phyloP scores from a whole-genome alignment of 1,140 invertebrate species.

The Acromyrmex echinatior region DNA sequence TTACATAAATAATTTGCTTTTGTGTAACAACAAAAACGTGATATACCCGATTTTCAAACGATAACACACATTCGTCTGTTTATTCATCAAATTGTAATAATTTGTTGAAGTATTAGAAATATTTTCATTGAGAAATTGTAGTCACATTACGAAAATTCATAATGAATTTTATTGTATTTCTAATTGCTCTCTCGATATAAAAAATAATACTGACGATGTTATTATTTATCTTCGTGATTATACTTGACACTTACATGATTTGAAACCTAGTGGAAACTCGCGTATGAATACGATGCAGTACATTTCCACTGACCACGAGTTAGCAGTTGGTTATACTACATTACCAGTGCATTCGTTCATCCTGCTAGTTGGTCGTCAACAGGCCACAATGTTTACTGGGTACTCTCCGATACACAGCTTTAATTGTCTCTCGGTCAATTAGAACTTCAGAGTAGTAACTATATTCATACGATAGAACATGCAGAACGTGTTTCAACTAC shows the following conservation, averaged over 20 bases:
- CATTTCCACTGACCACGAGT: conserved; percentile 34
- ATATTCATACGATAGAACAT: conserved; percentile 15
- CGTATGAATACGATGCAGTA: background rate
- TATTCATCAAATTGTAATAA: background rate
- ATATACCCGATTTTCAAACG: background rate
- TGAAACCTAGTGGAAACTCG: conserved; percentile 24
- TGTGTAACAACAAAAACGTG: background rate
- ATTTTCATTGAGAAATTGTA: background rate
- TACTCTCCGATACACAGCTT: conserved; percentile 51
- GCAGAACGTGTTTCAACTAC: conserved; percentile 18
- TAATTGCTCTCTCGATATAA: background rate
- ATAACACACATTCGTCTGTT: background rate
- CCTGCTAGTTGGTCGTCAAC: conserved; percentile 8
- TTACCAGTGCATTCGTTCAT: conserved; percentile 51
- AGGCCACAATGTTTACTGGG: conserved; percentile 48
- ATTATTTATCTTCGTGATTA: background rate
- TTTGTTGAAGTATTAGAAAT: background rate
- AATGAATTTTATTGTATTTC: background rate
- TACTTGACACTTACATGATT: conserved; percentile 18
- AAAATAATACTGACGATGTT: background rate
- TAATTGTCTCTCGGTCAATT: conserved; percentile 71
- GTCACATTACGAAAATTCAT: background rate
- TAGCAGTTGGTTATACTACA: conserved; percentile 38
- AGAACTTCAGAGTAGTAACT: conserved; percentile 33
- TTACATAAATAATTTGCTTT: background rate